Base-by-base conservation (phyloP, 2,888 invertebrate genomes). In the Ormyrus nitidulus region DNA sequence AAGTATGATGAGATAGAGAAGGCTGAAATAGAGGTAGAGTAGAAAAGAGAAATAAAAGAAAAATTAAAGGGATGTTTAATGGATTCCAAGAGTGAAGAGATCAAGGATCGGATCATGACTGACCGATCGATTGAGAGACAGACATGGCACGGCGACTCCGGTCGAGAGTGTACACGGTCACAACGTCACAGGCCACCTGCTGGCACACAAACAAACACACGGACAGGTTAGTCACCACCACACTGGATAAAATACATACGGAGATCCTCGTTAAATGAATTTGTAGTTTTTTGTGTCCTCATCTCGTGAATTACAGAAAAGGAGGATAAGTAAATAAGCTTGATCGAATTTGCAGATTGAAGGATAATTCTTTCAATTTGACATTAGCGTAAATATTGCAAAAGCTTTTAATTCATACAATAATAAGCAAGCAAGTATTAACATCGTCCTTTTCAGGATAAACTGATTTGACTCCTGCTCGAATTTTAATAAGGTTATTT, bases 131-230 rank as follows among this genome's bases (percentile, higher is more conserved):
- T 81, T 77, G 85, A 86, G 89, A 90, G 89, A 90, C 87, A 89
- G 89, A 90, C 90, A 90, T 90, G 90, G 90, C 88, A 89, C 88
- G 89, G 90, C 89, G 90, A 90, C 89, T 90, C 85, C 89, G 89
- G 88, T 89, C 86, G 88, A 87, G 87, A 88, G 84, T 87, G 85
- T 87, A 90, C 88, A 90, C 88, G 90, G 89, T 90, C 90, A 90
- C 90, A 90, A 90, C 89, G 90, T 90, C 90, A 90, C 90, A 90
- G 90, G 90, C 90, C 90, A 90, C 90, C 90, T 90, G 90, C 90
- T 90, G 90, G 90, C 90, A 90, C 90, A 90, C 90, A 89, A 90
- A 90, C 88, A 90, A 90, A 90, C 90, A 90, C 90, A 89, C 90
- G 87, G 89, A 90, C 89, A 89, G 85, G 90, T 90, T 90, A 90